Evolutionary conservation across 2,113 vertebrate species (phyloP).

Genomic region (Anarrhichthys ocellatus): DNA sequence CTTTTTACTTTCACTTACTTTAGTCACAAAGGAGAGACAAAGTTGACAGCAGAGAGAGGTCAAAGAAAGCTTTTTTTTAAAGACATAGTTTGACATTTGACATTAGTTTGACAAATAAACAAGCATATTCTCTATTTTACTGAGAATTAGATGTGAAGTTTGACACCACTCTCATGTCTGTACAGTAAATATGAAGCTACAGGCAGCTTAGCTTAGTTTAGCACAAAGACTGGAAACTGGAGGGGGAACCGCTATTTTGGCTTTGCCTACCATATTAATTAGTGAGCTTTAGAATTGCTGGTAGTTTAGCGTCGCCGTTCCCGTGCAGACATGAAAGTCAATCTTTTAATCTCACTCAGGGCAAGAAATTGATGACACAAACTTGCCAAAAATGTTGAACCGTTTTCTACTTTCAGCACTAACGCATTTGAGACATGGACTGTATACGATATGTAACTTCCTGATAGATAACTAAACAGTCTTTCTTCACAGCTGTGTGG

Average conservation of each 20-base stretch:
- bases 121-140: background rate
- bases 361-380: background rate
- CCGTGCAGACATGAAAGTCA: background rate
- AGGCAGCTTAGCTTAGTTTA: too few species aligned
- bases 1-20: too few species aligned
- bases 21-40: too few species aligned
- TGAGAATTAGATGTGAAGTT: background rate
- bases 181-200: too few species aligned
- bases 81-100: background rate
- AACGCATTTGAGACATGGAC: background rate
- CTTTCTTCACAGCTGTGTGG: conserved; percentile 56
- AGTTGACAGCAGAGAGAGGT: too few species aligned
- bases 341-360: background rate
- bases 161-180: too few species aligned
- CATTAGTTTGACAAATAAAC: background rate
- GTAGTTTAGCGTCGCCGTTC: too few species aligned
- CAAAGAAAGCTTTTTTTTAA: too few species aligned
- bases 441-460: background rate
- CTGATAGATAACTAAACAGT: background rate
- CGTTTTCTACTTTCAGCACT: background rate
- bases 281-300: too few species aligned
- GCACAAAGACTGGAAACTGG: too few species aligned
- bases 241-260: too few species aligned
- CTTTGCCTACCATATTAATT: too few species aligned
- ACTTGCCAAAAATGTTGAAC: background rate